phyloP scores from a whole-genome alignment of 2,113 vertebrate genomes.

The Heliornis fulica region DNA sequence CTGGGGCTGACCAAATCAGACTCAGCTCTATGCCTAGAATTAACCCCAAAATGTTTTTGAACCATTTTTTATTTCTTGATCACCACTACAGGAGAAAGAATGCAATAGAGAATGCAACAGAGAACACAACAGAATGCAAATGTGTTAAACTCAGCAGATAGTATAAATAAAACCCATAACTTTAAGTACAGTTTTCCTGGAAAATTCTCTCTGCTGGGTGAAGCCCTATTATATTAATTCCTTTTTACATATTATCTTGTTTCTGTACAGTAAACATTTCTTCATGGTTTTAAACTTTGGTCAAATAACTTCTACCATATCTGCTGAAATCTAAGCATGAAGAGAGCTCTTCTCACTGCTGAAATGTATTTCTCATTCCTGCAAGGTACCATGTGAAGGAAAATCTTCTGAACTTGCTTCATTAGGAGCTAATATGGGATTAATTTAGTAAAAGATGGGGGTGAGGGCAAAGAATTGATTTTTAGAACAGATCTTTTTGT shows the following conservation, averaged over 20 bases:
- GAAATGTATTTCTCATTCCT: neutral
- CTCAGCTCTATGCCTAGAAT: neutral
- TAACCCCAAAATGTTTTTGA: slow-evolving; percentile 3
- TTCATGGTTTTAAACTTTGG: neutral
- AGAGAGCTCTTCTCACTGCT: neutral
- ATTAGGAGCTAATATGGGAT: neutral
- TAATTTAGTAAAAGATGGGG: neutral
- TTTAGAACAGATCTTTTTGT: neutral
- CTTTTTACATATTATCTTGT: neutral
- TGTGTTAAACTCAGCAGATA: too few relatives aligned
- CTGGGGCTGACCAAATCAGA: neutral
- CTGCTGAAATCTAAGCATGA: neutral
- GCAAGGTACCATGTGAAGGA: neutral
- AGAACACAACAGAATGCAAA: too few relatives aligned
- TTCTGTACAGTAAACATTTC: neutral
- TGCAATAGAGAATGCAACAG: too few relatives aligned
- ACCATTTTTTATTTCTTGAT: slow-evolving; percentile 11
- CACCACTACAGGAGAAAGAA: neutral
- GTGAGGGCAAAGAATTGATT: neutral
- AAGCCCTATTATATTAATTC: neutral
- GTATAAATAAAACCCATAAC: too few relatives aligned
- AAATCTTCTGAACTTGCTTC: neutral
- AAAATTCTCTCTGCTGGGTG: neutral
- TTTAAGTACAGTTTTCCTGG: neutral
- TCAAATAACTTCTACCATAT: neutral